Percentiles rank a stretch among this genome's conserved stretches.
phyloP scores from a whole-genome alignment of 2,113 vertebrate genomes.

The Microtus montanus region DNA sequence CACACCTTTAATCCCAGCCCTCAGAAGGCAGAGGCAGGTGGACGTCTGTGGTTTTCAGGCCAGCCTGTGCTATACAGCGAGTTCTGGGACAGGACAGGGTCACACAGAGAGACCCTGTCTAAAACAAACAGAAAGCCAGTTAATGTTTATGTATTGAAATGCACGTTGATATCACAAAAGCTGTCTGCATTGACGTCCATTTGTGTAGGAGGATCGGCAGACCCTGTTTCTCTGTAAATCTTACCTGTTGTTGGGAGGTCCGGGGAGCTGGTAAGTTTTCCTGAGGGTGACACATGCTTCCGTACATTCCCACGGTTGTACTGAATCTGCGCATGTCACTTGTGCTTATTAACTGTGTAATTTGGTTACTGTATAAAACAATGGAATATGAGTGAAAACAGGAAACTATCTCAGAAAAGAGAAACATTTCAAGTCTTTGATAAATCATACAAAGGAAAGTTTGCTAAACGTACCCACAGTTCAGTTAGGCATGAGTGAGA shows the following conservation, averaged over 20 bases:
- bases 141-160: background rate
- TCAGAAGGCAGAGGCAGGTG: no score
- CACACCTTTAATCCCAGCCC: no score
- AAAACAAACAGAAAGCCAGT: background rate
- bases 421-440: constrained; percentile 35
- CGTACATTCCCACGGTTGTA: background rate
- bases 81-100: no score
- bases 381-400: constrained; percentile 32
- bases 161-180: background rate
- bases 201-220: background rate
- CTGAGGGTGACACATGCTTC: background rate
- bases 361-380: constrained; percentile 28
- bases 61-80: no score
- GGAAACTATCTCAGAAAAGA: background rate
- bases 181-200: background rate
- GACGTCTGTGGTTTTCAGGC: no score
- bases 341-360: constrained; percentile 18
- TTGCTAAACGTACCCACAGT: constrained; percentile 40
- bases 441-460: background rate
- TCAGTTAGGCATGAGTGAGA: constrained; percentile 28
- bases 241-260: background rate
- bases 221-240: background rate
- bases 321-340: background rate
- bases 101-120: background rate
- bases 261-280: background rate